Evolutionary conservation across 1,140 invertebrate genomes (phyloP).

Genomic region (Nymphalis io): DNA sequence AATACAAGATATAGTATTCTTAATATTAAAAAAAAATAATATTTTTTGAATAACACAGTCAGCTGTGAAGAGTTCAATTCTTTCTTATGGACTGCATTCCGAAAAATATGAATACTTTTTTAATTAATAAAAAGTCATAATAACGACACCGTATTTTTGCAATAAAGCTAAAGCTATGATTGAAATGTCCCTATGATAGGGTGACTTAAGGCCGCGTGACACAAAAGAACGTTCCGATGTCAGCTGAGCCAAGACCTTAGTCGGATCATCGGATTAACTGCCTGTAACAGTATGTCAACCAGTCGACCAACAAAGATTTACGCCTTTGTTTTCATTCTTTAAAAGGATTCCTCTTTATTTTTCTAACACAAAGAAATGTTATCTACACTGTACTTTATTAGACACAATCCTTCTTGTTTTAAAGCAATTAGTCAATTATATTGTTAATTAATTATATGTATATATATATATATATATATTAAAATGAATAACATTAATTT

Average conservation of each 20-base stretch:
- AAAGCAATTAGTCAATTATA: slow-evolving; percentile 2
- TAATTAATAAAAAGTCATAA: too few species aligned
- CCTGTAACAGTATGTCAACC: slow-evolving; percentile 70
- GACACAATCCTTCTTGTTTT: not conserved
- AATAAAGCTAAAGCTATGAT: slow-evolving; percentile 12
- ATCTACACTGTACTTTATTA: slow-evolving; percentile 7
- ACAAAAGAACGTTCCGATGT: slow-evolving; percentile 31
- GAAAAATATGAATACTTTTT: too few species aligned
- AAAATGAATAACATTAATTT: not conserved
- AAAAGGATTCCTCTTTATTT: slow-evolving; percentile 53
- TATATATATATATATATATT: too few species aligned
- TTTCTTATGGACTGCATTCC: too few species aligned
- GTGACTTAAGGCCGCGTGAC: slow-evolving; percentile 24
- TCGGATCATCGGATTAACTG: slow-evolving; percentile 73
- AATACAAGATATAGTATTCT: not conserved
- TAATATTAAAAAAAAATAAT: not conserved
- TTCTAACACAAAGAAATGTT: slow-evolving; percentile 15
- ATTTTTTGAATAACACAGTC: not conserved
- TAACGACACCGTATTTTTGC: not conserved
- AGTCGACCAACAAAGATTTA: slow-evolving; percentile 67
- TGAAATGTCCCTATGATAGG: slow-evolving; percentile 25
- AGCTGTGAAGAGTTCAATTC: not conserved
- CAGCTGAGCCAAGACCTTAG: slow-evolving; percentile 52
- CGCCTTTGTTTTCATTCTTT: slow-evolving; percentile 64
- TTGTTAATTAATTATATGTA: not conserved